Evolutionary conservation across 53 echinoderm and acorn worm species (phyloP), one percentile per base, ranked within the genome.

Genomic region (Apostichopus leukothele): DNA sequence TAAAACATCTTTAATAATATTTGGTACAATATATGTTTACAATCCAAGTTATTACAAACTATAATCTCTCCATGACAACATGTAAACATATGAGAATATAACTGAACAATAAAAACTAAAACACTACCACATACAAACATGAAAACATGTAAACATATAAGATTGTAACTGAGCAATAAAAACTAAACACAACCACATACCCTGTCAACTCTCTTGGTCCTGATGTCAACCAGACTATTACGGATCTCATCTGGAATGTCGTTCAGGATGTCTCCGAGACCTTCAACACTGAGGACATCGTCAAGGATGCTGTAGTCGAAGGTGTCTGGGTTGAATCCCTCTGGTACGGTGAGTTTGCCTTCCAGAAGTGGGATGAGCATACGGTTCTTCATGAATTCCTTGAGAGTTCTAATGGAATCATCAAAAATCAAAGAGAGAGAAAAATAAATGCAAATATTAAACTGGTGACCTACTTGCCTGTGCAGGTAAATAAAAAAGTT

Each of bases 201-300:
- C 75, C 87, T 86, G 52, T 50, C 74, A 50, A 74, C 52, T 50
- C 50, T 86, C 51, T 73, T 86, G 51, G 12, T 27, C 87, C 74
- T 27, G 87, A 86, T 86, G 74, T 86, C 75, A 74, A 86, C 74
- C 20, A 86, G 87, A 1, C 68, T 67, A 7, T 86, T 52, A 16
- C 87, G 73, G 74, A 86, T 74, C 53, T 73, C 75, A 16, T 86
- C 84, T 75, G 88, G 84, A 53, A 91, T 51, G 50, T 86, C 89
- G 68, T 63, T 86, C 25, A 92, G 83, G 59, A 92, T 76, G 53
- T 89, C 89, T 14, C 89, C 76, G 11, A 92, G 79, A 14, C 92
- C 92, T 61, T 92, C 92, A 2, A 92, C 89, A 5, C 92, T 89
- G 13, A 92, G 57, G 18, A 92, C 85, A 59, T 92, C 92, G 23